These are phyloP conservation scores for Characodon lateralis DNA, from an alignment of 2,797 vertebrate species.

Conservation along the genomic window DNA sequence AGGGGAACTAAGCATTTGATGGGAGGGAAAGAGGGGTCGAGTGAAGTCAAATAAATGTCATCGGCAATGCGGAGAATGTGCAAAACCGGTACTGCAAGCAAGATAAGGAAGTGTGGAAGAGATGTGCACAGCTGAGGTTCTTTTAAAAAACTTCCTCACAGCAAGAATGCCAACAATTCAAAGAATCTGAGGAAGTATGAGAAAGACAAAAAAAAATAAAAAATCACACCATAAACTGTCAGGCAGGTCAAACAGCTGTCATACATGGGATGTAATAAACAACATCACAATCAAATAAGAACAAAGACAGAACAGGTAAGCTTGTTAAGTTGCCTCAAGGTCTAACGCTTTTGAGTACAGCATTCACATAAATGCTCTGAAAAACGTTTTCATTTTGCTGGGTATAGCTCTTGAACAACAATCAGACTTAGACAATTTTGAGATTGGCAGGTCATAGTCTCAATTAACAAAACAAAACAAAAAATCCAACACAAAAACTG, in stretches of 20 bases:
- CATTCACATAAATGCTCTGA: no score
- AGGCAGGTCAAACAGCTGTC: not conserved
- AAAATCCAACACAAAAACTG: not conserved
- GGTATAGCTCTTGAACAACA: no score
- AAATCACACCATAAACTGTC: not conserved
- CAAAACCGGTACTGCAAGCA: slow-evolving; percentile 5
- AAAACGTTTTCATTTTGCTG: no score
- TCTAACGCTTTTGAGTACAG: not conserved
- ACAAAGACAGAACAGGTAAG: not conserved
- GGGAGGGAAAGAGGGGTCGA: not conserved
- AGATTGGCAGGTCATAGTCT: not conserved
- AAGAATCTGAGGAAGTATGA: not conserved
- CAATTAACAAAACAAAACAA: not conserved
- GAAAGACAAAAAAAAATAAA: not conserved
- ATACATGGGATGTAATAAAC: not conserved
- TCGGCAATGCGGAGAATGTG: not conserved
- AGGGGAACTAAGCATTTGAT: not conserved
- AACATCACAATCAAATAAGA: not conserved
- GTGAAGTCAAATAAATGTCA: not conserved
- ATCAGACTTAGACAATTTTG: no score
- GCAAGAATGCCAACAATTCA: slow-evolving; percentile 8
- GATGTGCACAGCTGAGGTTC: not conserved
- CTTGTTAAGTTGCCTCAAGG: no score
- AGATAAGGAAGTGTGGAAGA: slow-evolving; percentile 3
- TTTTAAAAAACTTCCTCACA: not conserved